Evolutionary conservation across 2,888 invertebrate genomes (phyloP), one percentile per base, ranked within the genome.

Genomic region (Microdon myrmicae): DNA sequence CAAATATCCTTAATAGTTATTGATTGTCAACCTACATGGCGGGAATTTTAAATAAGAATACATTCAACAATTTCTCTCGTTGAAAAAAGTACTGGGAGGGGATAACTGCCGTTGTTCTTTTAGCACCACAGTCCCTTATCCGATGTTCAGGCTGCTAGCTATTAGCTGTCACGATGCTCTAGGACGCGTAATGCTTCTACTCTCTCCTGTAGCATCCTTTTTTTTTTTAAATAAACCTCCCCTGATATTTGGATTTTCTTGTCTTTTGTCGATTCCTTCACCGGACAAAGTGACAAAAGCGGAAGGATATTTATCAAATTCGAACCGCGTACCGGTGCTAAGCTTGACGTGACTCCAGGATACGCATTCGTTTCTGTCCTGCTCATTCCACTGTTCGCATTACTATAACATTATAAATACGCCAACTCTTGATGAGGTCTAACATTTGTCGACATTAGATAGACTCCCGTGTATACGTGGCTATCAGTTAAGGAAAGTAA

Each of bases 1-100:
- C 64, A 56, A 64, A 64, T 64, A 64, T 64, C 64, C 64, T 51
- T 64, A 64, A 64, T 64, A 64, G 64, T 64, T 64, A 64, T 64
- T 64, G 64, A 64, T 64, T 64, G 64, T 58, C 58, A 51, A 43
- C 31, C 41, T 41, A 64, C 64, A 64, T 58, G 64, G 51, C 51
- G 51, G 43, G 64, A 64, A 64, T 64, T 64, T 51, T 26, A 64
- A 64, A 51, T 51, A 51, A 51, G 45, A 34, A 34, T 47, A 39
- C 41, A 38, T 39, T 31, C 29, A 38, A 22, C 23, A 45, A 44
- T 44, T 44, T 61, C 28, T 16, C 13, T 39, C 48, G 31, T 22
- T 43, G 43, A 41, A 43, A 32, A n/a, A n/a, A n/a, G n/a, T 26
- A 14, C 28, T 17, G 28, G 38, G 48, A 32, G 38, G 35, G 34